A percentile compares a stretch with the other conserved stretches of the same genome.
Evolutionary conservation across 2,113 vertebrate species (phyloP).

Genomic region (Megatriorchis doriae): DNA sequence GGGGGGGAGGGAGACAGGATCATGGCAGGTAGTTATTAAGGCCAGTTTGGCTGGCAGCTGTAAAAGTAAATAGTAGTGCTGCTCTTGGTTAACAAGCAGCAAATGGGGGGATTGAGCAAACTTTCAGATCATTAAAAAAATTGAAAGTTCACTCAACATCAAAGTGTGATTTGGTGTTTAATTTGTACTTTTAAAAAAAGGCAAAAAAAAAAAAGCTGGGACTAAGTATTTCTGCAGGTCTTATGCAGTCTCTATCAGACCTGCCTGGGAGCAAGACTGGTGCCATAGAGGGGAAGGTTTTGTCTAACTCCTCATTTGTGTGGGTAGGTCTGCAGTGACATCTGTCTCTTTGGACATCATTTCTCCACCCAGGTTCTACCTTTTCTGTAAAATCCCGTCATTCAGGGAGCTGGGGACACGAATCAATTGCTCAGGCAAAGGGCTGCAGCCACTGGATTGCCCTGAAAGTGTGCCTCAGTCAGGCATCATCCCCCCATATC

Average conservation of each 20-base stretch:
- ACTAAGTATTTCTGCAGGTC: neutral
- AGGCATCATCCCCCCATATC: accelerated
- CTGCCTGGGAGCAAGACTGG: neutral
- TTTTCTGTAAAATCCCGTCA: neutral
- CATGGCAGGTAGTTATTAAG: neutral
- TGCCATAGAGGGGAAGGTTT: neutral
- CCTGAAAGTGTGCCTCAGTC: accelerated
- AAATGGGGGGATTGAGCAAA: neutral
- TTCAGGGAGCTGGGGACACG: accelerated
- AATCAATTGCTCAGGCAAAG: neutral
- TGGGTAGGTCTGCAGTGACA: neutral
- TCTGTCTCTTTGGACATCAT: neutral
- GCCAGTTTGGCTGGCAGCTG: slow-evolving; percentile 9
- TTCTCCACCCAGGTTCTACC: neutral
- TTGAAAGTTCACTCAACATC: neutral
- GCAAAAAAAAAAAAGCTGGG: accelerated
- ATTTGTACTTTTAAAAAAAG: neutral
- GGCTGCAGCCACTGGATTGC: neutral
- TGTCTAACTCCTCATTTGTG: neutral
- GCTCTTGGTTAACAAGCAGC: slow-evolving; percentile 16
- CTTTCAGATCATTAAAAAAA: slow-evolving; percentile 8
- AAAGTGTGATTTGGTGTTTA: neutral
- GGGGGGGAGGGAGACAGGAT: neutral
- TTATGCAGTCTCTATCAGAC: neutral
- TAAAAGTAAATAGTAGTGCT: neutral